Percentiles rank a stretch among this genome's conserved stretches.
phyloP scores from a whole-genome alignment of 2,113 vertebrate genomes.

The Etia nguti region DNA sequence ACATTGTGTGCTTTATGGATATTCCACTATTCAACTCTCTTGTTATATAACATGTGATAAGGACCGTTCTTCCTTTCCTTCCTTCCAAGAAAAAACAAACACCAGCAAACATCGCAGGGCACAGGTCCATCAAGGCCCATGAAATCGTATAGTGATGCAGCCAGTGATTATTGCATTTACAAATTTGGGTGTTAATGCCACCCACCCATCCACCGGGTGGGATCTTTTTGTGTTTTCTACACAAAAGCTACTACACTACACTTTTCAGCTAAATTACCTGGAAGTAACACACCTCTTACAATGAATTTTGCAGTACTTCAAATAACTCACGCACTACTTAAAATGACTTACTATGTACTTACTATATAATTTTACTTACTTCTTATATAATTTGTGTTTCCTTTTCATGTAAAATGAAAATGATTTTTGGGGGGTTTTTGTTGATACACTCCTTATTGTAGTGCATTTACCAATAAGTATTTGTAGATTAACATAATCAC shows the following conservation, averaged over 20 bases:
- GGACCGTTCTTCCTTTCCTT: background rate
- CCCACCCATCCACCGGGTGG: background rate
- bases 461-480: background rate
- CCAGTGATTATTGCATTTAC: background rate
- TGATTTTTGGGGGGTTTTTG: too few relatives aligned
- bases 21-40: accelerated
- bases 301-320: background rate
- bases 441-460: background rate
- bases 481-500: background rate
- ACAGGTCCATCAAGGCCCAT: background rate
- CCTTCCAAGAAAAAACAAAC: background rate
- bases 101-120: background rate
- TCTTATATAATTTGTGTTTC: background rate
- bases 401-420: background rate
- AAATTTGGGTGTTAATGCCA: background rate
- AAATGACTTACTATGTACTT: accelerated
- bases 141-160: accelerated
- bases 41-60: background rate
- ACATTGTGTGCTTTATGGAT: background rate
- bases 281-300: background rate
- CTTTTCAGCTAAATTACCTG: accelerated
- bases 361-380: accelerated
- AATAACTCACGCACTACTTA: accelerated
- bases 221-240: background rate
- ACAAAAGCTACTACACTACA: background rate